Percentiles rank a stretch among this genome's conserved stretches.
Evolutionary conservation across 2,888 invertebrate genomes (phyloP).

Genomic region (Synanthedon vespiformis): DNA sequence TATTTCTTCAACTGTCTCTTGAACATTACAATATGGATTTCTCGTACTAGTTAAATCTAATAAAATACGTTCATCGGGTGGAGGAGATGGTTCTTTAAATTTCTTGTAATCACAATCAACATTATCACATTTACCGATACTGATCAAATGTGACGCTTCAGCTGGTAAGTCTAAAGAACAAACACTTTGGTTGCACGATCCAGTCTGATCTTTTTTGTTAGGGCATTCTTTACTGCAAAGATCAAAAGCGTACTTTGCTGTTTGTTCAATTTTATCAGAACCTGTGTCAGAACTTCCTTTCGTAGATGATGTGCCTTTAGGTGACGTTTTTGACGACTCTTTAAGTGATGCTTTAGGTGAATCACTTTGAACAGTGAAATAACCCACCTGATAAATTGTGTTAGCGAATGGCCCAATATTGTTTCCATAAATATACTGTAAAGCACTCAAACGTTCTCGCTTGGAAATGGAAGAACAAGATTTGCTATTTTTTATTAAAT

Average conservation of each 20-base stretch:
- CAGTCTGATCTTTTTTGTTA: slow-evolving; percentile 9
- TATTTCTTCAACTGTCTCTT: slow-evolving; percentile 32
- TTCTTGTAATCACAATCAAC: slow-evolving; percentile 26
- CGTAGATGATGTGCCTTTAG: slow-evolving; percentile 6
- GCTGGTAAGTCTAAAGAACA: slow-evolving; percentile 29
- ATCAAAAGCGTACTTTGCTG: slow-evolving; percentile 17
- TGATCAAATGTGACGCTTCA: slow-evolving; percentile 19
- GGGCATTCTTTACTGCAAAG: slow-evolving; percentile 25
- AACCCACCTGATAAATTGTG: slow-evolving; percentile 41
- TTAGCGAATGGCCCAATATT: slow-evolving; percentile 21
- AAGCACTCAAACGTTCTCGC: slow-evolving; percentile 20
- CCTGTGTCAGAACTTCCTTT: slow-evolving; percentile 13
- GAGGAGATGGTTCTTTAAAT: slow-evolving; percentile 20
- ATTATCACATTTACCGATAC: slow-evolving; percentile 31
- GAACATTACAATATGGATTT: slow-evolving; percentile 24
- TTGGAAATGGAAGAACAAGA: slow-evolving; percentile 25
- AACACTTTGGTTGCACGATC: slow-evolving; percentile 17
- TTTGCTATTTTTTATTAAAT: slow-evolving; percentile 13
- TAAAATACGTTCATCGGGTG: slow-evolving; percentile 29
- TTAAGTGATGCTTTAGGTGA: slow-evolving; percentile 8
- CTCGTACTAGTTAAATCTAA: slow-evolving; percentile 25
- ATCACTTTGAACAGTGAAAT: slow-evolving; percentile 36
- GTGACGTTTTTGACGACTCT: slow-evolving; percentile 9
- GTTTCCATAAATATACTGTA: slow-evolving; percentile 40
- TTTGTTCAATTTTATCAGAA: slow-evolving; percentile 13